Evolutionary conservation across 2,797 vertebrate genomes (phyloP).

Genomic region (Denticeps clupeoides): DNA sequence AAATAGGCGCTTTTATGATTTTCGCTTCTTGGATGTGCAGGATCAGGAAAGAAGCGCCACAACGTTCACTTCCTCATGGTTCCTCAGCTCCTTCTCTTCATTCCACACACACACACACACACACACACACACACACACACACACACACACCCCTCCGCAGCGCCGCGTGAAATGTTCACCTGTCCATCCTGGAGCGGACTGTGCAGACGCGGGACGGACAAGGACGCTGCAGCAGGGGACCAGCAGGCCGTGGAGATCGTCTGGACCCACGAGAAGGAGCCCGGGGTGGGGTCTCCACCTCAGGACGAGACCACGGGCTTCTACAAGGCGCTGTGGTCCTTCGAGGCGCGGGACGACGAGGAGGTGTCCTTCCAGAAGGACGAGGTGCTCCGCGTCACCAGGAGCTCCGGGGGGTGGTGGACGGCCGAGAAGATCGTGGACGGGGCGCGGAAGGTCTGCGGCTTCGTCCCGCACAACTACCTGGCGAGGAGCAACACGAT

Average conservation of each 20-base stretch:
- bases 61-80: too few relatives aligned
- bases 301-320: background rate
- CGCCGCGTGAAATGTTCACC: too few relatives aligned
- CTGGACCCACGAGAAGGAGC: slow-evolving; percentile 34
- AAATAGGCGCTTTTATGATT: too few relatives aligned
- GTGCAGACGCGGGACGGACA: too few relatives aligned
- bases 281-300: slow-evolving; percentile 26
- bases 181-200: too few relatives aligned
- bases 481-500: slow-evolving; percentile 32
- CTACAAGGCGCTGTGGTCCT: slow-evolving; percentile 45
- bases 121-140: too few relatives aligned
- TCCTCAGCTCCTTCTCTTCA: too few relatives aligned
- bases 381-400: slow-evolving; percentile 36
- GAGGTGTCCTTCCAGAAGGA: slow-evolving; percentile 45
- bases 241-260: slow-evolving; percentile 48
- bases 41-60: too few relatives aligned
- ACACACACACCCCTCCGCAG: too few relatives aligned
- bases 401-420: slow-evolving; percentile 45
- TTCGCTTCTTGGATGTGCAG: too few relatives aligned
- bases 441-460: slow-evolving; percentile 22
- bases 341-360: slow-evolving; percentile 23
- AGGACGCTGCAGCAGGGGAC: background rate
- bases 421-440: background rate
- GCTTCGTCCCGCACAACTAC: slow-evolving; percentile 27
- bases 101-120: too few relatives aligned